Percentiles rank a stretch among this genome's conserved stretches.
phyloP scores from a whole-genome alignment of 30 jellyfish, hydroid and myxozoan genomes.

The Mastigias papua region DNA sequence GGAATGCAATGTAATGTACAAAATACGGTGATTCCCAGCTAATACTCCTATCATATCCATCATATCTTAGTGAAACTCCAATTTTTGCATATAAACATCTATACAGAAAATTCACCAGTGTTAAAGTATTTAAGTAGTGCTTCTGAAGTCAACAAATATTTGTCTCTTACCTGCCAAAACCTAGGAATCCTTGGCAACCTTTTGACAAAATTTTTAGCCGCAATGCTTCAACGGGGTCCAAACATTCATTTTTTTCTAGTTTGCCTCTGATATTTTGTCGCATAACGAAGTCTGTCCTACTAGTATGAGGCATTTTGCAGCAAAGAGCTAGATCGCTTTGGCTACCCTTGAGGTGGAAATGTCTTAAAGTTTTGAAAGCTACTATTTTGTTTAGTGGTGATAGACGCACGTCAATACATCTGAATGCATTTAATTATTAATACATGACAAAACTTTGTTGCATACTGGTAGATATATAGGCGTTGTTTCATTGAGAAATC shows the following conservation, averaged over 20 bases:
- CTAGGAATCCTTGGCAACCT: conserved; percentile 74
- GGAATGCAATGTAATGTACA: no score
- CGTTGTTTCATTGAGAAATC: neutral
- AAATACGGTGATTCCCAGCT: no score
- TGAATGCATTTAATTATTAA: neutral
- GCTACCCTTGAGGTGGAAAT: no score
- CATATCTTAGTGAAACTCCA: no score
- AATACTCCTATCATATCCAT: no score
- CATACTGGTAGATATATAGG: neutral
- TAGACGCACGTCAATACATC: no score
- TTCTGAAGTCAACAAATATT: neutral
- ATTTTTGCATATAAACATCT: no score
- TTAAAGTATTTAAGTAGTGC: neutral
- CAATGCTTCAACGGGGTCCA: conserved; percentile 44
- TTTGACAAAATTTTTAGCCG: conserved; percentile 55
- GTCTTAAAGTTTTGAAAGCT: no score
- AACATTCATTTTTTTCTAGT: conserved; percentile 8
- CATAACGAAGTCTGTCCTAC: conserved; percentile 68
- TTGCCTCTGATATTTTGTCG: conserved; percentile 40
- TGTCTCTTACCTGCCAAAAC: conserved; percentile 71
- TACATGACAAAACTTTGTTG: neutral
- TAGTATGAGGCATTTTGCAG: conserved; percentile 74
- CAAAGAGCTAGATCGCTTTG: no score
- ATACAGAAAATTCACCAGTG: no score
- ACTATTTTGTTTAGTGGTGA: no score